phyloP scores from a whole-genome alignment of 2,797 vertebrate species.

The Epinephelus awoara region DNA sequence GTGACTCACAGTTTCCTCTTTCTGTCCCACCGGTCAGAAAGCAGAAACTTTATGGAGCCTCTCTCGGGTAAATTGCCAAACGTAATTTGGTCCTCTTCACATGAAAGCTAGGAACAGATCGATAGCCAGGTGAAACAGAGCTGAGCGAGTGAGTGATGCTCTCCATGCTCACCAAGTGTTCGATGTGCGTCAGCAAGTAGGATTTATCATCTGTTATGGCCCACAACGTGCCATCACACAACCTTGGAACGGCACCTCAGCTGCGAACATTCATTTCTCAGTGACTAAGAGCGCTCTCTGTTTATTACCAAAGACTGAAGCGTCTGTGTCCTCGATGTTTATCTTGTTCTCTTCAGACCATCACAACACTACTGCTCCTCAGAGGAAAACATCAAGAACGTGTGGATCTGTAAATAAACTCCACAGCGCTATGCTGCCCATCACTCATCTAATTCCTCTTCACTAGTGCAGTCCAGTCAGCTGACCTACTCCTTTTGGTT shows the following conservation, averaged over 20 bases:
- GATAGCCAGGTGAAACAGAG: conserved; percentile 73
- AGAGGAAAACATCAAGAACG: conserved; percentile 3
- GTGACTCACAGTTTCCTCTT: conserved; percentile 71
- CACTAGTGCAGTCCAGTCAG: not conserved
- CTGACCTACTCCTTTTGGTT: not conserved
- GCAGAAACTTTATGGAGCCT: conserved; percentile 63
- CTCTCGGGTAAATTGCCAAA: conserved; percentile 68
- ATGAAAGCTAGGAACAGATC: conserved; percentile 64
- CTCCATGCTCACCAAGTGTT: conserved; percentile 57
- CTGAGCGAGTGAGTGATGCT: conserved; percentile 77
- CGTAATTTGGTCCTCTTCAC: conserved; percentile 73
- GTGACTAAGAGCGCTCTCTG: conserved; percentile 38
- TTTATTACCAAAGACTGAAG: conserved; percentile 55
- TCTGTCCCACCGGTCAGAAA: conserved; percentile 52
- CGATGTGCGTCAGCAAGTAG: conserved; percentile 76
- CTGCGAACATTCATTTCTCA: conserved; percentile 70
- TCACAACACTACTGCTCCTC: conserved; percentile 23
- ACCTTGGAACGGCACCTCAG: conserved; percentile 71
- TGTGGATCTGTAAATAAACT: conserved; percentile 49
- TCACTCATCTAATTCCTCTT: conserved; percentile 5
- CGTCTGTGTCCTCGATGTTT: conserved; percentile 30
- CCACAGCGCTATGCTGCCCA: not conserved
- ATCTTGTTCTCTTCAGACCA: conserved; percentile 39
- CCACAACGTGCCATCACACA: conserved; percentile 59
- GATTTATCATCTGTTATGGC: conserved; percentile 77